Evolutionary conservation across 1,140 invertebrate species (phyloP), one percentile per base, ranked within the genome.

Genomic region (Saccostrea echinata): DNA sequence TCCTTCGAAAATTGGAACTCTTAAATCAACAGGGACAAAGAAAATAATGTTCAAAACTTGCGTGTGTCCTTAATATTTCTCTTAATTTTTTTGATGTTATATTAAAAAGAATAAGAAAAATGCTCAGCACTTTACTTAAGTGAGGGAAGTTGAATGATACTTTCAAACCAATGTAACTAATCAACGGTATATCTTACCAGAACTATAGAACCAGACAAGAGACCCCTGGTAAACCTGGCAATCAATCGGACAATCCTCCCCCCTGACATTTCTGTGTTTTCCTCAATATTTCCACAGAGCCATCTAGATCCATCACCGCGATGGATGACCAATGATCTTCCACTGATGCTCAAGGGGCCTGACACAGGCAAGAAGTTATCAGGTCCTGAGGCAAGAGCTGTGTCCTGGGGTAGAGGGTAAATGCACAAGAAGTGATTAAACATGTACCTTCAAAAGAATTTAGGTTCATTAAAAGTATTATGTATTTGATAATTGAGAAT

Each of bases 351-450:
- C 90, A 97, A 93, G 0, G 94, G 94, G 0, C 98, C 98, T 91
- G 97, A 97, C 12, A 99, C 95, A 0, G 98, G 98, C 64, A 99
- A 95, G 94, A 97, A 98, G 8, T 97, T 96, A 94, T 99, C 98
- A 30, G 68, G 68, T 30, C 68, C 68, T 27, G 68, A 76, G 30
- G 68, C 68, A 2, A 76, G 27, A 76, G 18, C 27, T 30, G 68
- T 76, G 11, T 76, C 68, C 68, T 76, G 30, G 8, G 27, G 16
- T 12, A 11, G 11, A 30, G 68, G 27, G 4, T 43, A 8, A 43
- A 9, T 43, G 9, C 1, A 43, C 43, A 43, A 43, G 4, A 43
- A 43, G 43, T 43, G 6, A 43, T 6, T 43, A 8, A 1, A 43
- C 43, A 43, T 43, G 4, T 43, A 43, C 0, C 1, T 43, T 43